Percentiles rank a stretch among this genome's conserved stretches.
These are phyloP conservation scores for Furnarius figulus DNA, from an alignment of 2,113 vertebrate genomes.

Conservation along the genomic window DNA sequence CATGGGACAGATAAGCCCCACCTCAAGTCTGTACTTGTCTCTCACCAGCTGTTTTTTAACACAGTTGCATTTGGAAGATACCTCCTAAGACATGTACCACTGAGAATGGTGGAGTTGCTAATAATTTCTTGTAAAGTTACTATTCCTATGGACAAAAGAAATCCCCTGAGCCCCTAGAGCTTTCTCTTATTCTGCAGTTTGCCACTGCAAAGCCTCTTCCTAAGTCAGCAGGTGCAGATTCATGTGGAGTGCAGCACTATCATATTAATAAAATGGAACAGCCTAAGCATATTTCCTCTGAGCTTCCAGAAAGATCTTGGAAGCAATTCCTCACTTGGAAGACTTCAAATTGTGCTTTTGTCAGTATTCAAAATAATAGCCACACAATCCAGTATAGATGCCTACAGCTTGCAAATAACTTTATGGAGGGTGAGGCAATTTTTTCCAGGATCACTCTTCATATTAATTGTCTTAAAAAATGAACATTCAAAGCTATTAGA, in stretches of 20 bases:
- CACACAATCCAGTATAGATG: not conserved
- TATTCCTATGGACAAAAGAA: not conserved
- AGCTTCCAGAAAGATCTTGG: conserved; percentile 16
- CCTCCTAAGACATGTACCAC: not conserved
- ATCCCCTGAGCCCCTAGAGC: not conserved
- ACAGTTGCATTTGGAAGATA: conserved; percentile 5
- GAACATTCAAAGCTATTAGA: not conserved
- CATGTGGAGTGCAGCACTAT: not conserved
- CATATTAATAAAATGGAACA: not conserved
- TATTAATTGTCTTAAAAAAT: conserved; percentile 37
- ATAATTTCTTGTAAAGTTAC: conserved; percentile 15
- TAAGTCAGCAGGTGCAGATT: conserved; percentile 18
- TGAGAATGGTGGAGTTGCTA: not conserved
- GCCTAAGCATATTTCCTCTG: not conserved
- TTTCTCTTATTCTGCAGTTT: not conserved
- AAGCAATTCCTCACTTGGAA: not conserved
- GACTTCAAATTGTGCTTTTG: not conserved
- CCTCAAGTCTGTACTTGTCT: not conserved
- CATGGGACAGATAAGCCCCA: not conserved
- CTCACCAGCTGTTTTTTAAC: not conserved
- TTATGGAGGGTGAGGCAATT: conserved; percentile 1
- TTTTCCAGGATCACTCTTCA: conserved; percentile 1
- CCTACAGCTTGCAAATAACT: conserved; percentile 30
- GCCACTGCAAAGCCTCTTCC: not conserved
- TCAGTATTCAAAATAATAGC: not conserved